Evolutionary conservation across 2,113 vertebrate species (phyloP).

Genomic region (Sceloporus tristichus): DNA sequence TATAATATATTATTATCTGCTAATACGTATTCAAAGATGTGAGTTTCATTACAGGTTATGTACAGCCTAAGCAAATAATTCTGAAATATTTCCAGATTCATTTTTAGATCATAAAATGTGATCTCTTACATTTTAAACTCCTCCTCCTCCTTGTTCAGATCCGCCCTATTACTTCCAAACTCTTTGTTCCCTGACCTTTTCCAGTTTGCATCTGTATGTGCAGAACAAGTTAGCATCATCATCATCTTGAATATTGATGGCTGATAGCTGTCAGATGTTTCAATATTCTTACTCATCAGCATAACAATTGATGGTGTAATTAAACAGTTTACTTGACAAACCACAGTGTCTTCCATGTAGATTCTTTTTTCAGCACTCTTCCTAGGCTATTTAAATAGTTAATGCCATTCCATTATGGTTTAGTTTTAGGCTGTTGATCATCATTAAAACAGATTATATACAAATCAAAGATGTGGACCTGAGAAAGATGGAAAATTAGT

Average conservation of each 20-base stretch:
- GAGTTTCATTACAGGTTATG: too few species aligned
- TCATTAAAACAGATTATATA: neutral
- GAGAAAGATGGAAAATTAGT: constrained; percentile 9
- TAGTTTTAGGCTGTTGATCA: neutral
- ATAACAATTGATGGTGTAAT: neutral
- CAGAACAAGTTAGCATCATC: neutral
- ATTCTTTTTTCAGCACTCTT: neutral
- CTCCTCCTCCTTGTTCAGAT: neutral
- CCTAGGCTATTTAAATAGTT: neutral
- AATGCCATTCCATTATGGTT: neutral
- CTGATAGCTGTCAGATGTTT: neutral
- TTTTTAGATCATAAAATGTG: too few species aligned
- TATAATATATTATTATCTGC: too few species aligned
- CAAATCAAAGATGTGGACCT: neutral
- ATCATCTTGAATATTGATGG: neutral
- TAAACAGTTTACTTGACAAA: neutral
- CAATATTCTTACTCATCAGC: neutral
- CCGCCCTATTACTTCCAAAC: too few species aligned
- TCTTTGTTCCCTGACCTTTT: too few species aligned
- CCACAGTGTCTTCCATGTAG: neutral
- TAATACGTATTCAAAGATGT: too few species aligned
- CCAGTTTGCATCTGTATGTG: neutral
- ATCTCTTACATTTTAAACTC: too few species aligned
- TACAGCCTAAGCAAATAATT: too few species aligned
- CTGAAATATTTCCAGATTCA: too few species aligned